Evolutionary conservation across 2,113 vertebrate genomes (phyloP), one percentile per base, ranked within the genome.

Genomic region (Ursus arctos): DNA sequence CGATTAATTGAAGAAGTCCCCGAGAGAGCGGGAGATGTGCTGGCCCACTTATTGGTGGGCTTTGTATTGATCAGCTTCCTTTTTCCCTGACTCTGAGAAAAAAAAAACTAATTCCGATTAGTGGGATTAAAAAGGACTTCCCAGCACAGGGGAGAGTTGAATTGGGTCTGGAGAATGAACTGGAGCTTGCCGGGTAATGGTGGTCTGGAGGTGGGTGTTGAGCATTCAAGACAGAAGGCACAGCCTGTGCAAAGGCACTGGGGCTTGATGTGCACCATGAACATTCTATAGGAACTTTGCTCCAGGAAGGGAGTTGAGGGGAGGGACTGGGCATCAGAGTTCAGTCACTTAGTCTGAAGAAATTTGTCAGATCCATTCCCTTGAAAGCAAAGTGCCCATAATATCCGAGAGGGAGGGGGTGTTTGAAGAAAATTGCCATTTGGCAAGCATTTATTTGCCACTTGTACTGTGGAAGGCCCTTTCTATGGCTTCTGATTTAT

Each of bases 1-100:
- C 49, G 24, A 51, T 43, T 83, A 67, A 61, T 92, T 33, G 43
- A 6, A 43, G 51, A 84, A 86, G 19, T 15, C 21, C 3, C 31
- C 7, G 22, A 59, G 16, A 21, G 15, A n/a, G 1, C 1, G 10
- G 16, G 16, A 53, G 36, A 9, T 0, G 5, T 0, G 11, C 40
- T 51, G 19, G 85, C 9, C 40, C 16, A 11, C 3, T 40, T 22
- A 1, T 16, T 53, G 9, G 33, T 22, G 2, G 21, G 40, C 31
- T 79, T 57, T 21, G 2, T 21, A 0, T 65, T 0, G 1, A 63
- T 49, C 28, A 2, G 9, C 40, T 36, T 55, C 22, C 10, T 82
- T 21, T n/a, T 82, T 31, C 40, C n/a, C 36, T 7, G 53, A 31
- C 26, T 49, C n/a, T 31, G 16, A 94, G 87, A 72, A 59, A 47